A percentile compares a stretch with the other conserved stretches of the same genome.
These are phyloP conservation scores for Danaus melanippus DNA, from an alignment of 1,140 invertebrate species.

Conservation along the genomic window DNA sequence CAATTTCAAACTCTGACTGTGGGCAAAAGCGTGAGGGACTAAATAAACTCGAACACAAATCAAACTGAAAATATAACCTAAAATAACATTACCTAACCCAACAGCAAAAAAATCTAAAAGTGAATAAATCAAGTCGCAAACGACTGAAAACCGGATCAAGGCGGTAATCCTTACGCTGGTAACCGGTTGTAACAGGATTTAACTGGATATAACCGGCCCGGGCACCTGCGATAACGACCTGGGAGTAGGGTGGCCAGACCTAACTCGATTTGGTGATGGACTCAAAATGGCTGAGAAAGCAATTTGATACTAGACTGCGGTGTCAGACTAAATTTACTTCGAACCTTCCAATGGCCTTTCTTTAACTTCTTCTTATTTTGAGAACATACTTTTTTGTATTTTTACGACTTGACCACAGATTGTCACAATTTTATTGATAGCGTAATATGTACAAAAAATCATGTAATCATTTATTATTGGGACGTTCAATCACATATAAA, in stretches of 20 bases:
- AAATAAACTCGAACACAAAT: too few relatives aligned
- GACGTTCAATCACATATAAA: too few relatives aligned
- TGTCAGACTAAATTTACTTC: conserved; percentile 6
- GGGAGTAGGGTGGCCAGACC: conserved; percentile 16
- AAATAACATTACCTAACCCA: conserved; percentile 4
- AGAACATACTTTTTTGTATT: too few relatives aligned
- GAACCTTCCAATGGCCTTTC: too few relatives aligned
- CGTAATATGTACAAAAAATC: too few relatives aligned
- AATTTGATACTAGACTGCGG: conserved; percentile 7
- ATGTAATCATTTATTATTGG: too few relatives aligned
- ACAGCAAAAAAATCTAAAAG: conserved; percentile 21
- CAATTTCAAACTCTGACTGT: too few relatives aligned
- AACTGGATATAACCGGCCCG: conserved; percentile 51
- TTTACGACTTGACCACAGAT: too few relatives aligned
- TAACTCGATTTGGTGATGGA: conserved; percentile 10
- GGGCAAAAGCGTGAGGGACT: too few relatives aligned
- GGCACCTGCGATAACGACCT: conserved; percentile 61
- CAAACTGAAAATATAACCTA: background rate
- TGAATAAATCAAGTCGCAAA: conserved; percentile 62
- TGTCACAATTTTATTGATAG: too few relatives aligned
- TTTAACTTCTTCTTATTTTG: too few relatives aligned
- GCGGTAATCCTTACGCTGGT: conserved; percentile 56
- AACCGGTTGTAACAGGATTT: conserved; percentile 53
- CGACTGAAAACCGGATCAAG: conserved; percentile 55
- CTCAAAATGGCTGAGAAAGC: conserved; percentile 11